Evolutionary conservation across 2,113 vertebrate species (phyloP).

Genomic region (Stegostoma tigrinum): DNA sequence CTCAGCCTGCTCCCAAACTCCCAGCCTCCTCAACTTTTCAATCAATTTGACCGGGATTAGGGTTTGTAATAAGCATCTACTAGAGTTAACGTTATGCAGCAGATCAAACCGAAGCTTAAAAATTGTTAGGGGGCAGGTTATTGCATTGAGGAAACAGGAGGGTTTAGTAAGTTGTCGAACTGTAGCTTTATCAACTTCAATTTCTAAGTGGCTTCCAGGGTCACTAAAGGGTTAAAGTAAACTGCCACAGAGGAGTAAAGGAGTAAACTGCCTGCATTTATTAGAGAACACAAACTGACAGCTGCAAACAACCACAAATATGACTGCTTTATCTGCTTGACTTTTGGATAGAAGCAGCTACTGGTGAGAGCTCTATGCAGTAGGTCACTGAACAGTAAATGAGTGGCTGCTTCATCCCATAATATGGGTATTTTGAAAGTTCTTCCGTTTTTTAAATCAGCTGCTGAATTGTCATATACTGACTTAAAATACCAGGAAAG

Average conservation of each 20-base stretch:
- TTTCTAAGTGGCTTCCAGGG: background rate
- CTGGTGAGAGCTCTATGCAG: background rate
- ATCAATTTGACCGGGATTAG: too few relatives aligned
- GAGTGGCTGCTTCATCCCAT: background rate
- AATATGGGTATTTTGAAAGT: background rate
- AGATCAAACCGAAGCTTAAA: background rate
- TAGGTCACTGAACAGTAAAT: background rate
- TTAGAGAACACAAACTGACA: background rate
- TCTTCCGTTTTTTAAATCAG: conserved; percentile 13
- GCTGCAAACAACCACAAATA: background rate
- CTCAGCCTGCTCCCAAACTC: background rate
- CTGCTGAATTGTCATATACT: conserved; percentile 30
- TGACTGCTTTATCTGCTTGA: background rate
- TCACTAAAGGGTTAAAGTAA: background rate
- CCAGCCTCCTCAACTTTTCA: background rate
- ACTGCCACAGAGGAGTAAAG: background rate
- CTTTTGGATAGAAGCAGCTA: background rate
- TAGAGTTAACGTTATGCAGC: background rate
- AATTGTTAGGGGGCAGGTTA: background rate
- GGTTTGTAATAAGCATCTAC: too few relatives aligned
- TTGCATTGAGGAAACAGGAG: background rate
- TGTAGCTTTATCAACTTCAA: background rate
- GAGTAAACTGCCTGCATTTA: background rate
- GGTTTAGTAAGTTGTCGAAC: too few relatives aligned
- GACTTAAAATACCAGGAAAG: conserved; percentile 12